Evolutionary conservation across 2,888 invertebrate species (phyloP), one percentile per base, ranked within the genome.

Genomic region (Trachelus troglodyta): DNA sequence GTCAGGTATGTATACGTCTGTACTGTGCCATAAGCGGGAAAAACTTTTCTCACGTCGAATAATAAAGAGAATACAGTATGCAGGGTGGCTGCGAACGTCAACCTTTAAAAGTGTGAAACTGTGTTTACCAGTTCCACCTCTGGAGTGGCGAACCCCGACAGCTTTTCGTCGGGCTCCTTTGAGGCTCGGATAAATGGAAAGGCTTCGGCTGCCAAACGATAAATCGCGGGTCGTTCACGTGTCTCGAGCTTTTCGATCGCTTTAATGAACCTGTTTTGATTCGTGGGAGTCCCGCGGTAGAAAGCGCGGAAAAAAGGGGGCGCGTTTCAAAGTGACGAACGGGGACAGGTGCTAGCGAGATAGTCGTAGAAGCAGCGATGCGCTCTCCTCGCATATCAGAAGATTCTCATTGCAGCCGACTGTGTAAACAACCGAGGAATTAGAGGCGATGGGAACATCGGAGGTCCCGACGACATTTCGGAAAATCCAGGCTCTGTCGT

Each of bases 381-480:
- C 12, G 37, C 23, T 56, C 40, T 56, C 9, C 40, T 56, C 23
- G 71, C 31, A 15, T 71, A 12, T 71, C 15, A 12, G 31, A 31
- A 71, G 31, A 31, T 71, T 31, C 34, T 37, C 77, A 56, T 79
- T 73, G 71, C 73, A 76, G 80, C 75, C 80, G 73, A 34, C 79
- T 77, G 69, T 79, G 77, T 77, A 83, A 83, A 78, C 81, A 80
- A 74, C 75, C 75, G 69, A 71, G 81, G 75, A 83, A 82, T 81
- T 79, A 79, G 75, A 82, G 75, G 68, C 78, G 69, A 75, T 77
- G 75, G 69, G 71, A 75, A 1, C 31, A 37, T 56, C 74, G 75
- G 75, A 68, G 76, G 69, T 77, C 40, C 75, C 69, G 40, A 40
- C 75, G 81, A 80, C 81, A 81, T 83, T 82, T 79, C 73, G 71